These are phyloP conservation scores for Pseudomyrmex dendroicus DNA, from an alignment of 1,140 invertebrate species.

Conservation along the genomic window DNA sequence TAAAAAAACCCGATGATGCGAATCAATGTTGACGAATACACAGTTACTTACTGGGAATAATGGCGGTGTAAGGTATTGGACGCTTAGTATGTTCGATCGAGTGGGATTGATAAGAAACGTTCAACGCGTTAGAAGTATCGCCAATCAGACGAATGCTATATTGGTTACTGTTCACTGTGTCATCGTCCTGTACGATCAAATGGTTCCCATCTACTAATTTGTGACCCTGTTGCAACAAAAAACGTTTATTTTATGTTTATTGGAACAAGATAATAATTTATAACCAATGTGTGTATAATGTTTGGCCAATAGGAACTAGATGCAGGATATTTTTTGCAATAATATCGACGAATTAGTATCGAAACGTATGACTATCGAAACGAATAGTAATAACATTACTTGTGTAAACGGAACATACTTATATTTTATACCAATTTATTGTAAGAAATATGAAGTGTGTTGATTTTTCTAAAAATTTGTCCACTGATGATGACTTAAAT, in stretches of 20 bases:
- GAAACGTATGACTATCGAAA: no score
- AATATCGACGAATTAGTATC: no score
- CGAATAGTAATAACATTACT: no score
- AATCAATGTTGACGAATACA: background rate
- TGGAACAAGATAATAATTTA: no score
- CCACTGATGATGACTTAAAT: no score
- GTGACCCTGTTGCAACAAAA: slow-evolving; percentile 73
- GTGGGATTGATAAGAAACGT: slow-evolving; percentile 76
- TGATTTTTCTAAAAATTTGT: no score
- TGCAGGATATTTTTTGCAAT: no score
- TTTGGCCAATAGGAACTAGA: no score
- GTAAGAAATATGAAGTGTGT: no score
- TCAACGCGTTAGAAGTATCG: slow-evolving; percentile 78
- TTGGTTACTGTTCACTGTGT: slow-evolving; percentile 75
- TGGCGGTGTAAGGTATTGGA: slow-evolving; percentile 76
- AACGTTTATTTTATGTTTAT: background rate
- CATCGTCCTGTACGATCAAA: slow-evolving; percentile 79
- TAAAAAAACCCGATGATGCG: background rate
- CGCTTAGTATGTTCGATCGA: slow-evolving; percentile 72
- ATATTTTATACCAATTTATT: no score
- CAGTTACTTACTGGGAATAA: slow-evolving; percentile 77
- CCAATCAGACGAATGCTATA: slow-evolving; percentile 78
- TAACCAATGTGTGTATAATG: no score
- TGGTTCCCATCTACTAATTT: slow-evolving; percentile 78
- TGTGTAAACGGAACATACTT: no score